phyloP scores from a whole-genome alignment of 2,797 vertebrate species.

The Pangasius sanitwongsei region DNA sequence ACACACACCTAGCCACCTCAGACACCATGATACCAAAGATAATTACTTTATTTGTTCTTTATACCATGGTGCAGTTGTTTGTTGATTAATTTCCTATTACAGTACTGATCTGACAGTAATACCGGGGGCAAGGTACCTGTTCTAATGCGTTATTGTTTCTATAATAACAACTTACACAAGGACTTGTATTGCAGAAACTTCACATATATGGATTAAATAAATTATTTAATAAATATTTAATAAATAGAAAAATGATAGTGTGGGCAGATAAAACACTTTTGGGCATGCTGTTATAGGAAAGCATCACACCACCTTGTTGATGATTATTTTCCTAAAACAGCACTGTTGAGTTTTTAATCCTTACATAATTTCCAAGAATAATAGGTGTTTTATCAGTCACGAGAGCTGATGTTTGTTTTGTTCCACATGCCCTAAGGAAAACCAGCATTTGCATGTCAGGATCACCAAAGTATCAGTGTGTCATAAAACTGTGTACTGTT shows the following conservation, averaged over 20 bases:
- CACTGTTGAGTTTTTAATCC: neutral
- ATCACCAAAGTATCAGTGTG: slow-evolving; percentile 6
- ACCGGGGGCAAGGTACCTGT: no score
- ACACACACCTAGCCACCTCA: neutral
- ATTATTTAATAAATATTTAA: no score
- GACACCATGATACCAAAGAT: neutral
- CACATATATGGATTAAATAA: neutral
- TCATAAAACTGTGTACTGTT: slow-evolving; percentile 11
- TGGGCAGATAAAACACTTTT: neutral
- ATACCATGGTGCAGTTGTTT: neutral
- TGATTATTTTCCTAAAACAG: neutral
- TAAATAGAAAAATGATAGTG: neutral
- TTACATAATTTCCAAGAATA: slow-evolving; percentile 14
- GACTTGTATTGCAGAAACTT: neutral
- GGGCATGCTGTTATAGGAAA: neutral
- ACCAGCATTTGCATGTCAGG: slow-evolving; percentile 24
- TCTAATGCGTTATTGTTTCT: neutral
- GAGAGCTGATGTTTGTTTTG: slow-evolving; percentile 1
- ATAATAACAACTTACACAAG: neutral
- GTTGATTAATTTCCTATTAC: neutral
- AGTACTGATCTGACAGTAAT: neutral
- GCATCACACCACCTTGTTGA: neutral
- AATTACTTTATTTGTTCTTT: neutral
- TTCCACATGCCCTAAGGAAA: slow-evolving; percentile 19
- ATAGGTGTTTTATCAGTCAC: neutral